Base-by-base conservation (phyloP, 35 echinoderm and acorn worm species). In the Eucidaris tribuloides region DNA sequence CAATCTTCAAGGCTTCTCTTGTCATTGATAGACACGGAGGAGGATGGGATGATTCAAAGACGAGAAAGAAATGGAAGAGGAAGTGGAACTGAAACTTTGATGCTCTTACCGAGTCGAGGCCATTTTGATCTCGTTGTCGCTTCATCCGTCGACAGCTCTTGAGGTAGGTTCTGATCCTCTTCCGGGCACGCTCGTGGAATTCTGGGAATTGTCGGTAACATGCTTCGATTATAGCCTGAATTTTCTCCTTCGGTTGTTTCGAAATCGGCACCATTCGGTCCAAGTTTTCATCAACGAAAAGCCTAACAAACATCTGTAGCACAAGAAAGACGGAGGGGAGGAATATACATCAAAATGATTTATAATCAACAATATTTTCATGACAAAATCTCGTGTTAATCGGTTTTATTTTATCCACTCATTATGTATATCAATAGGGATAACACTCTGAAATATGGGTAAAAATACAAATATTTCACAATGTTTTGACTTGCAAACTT, bases 111-210 rank as follows among this genome's bases (percentile, higher is more conserved):
- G 90, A 90, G 84, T 99, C 96, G 20, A 99, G 79, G 9, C 96
- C 96, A 87, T 99, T 99, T 74, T 93, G 91, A 68, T 99, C 96
- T 38, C 96, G 46, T 40, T 99, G 90, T 45, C 96, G 50, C 45
- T 99, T 99, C 96, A 99, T 99, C 18, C 96, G 62, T n/a, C 96
- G 82, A 85, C 96, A 99, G 6, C 86, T 90, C 72, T 99, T 99
- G 86, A 99, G 87, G 91, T 99, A 99, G 82, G 94, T 97, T 23
- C 94, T 58, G 82, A 97, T 97, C 28, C 94, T 82, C 71, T 97
- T 97, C 29, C 94, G 81, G 54, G 94, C 94, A 39, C 94, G 46
- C 77, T 97, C 94, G 38, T 97, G 94, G 81, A 93, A 92, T 76
- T 97, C 94, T 48, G 94, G 94, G 45, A 97, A 97, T 59, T 97